A percentile compares a stretch with the other conserved stretches of the same genome.
Conservation (phyloP, 2,888 invertebrate species). For the Protonemura montana region DNA sequence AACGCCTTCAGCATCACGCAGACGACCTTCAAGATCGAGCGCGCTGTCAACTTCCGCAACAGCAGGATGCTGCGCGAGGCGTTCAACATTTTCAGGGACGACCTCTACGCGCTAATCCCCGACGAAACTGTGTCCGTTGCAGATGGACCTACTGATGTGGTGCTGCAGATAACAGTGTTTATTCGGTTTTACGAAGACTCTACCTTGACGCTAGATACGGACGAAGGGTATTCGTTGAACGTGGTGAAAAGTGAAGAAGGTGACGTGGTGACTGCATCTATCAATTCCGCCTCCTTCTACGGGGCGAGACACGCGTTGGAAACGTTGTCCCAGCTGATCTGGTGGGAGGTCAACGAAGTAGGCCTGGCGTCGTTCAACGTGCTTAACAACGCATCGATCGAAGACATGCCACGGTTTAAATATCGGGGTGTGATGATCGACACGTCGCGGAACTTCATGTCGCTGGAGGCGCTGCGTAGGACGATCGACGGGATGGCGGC, state of each 20-base stretch:
- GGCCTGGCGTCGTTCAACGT: constrained; percentile 30
- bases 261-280: constrained; percentile 41
- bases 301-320: constrained; percentile 53
- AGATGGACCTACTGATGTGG: not conserved
- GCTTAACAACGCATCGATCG: constrained; percentile 53
- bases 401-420: constrained; percentile 62
- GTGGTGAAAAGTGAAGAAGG: constrained; percentile 31
- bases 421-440: constrained; percentile 64
- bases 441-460: constrained; percentile 68
- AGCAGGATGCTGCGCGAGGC: constrained; percentile 62
- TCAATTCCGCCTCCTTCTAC: constrained; percentile 51
- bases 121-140: not conserved
- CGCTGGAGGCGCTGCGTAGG: constrained; percentile 57
- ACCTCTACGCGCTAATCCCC: constrained; percentile 53
- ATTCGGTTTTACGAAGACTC: not conserved
- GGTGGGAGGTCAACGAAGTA: constrained; percentile 70
- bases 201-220: constrained; percentile 42
- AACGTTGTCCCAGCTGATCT: constrained; percentile 56
- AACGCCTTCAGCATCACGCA: constrained; percentile 66
- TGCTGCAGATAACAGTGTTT: not conserved
- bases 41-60: constrained; percentile 70
- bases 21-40: constrained; percentile 66
- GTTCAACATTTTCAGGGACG: constrained; percentile 62
- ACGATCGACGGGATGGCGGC: constrained; percentile 62
- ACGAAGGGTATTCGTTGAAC: constrained; percentile 44